Percentiles rank a stretch among this genome's conserved stretches.
phyloP scores from a whole-genome alignment of 2,888 invertebrate genomes.

The Cacoxenus indagator region DNA sequence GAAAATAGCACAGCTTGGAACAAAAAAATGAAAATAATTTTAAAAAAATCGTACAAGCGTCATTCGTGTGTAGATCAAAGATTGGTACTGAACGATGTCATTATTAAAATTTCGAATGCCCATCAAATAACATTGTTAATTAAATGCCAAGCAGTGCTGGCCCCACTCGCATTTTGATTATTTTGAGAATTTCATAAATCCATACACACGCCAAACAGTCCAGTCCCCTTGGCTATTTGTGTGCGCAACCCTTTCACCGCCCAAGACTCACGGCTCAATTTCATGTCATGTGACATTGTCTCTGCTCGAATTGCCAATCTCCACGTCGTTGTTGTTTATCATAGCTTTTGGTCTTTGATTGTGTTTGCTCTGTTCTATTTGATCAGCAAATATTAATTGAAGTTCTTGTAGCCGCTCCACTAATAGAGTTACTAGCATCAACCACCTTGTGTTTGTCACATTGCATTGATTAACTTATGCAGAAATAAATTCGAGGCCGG shows the following conservation, averaged over 20 bases:
- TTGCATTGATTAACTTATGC: no score
- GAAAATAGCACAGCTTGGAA: constrained; percentile 62
- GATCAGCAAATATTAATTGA: not conserved
- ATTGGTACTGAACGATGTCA: no score
- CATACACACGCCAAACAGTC: not conserved
- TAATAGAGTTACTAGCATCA: no score
- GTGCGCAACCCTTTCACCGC: no score
- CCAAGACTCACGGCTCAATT: no score
- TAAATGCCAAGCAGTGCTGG: not conserved
- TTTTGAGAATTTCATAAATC: constrained; percentile 16
- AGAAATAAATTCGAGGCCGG: no score
- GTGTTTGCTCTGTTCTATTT: not conserved
- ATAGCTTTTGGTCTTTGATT: not conserved
- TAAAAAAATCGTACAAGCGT: no score
- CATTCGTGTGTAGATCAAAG: constrained; percentile 9
- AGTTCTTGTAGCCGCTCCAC: no score
- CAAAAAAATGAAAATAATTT: constrained; percentile 47
- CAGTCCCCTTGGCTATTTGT: no score
- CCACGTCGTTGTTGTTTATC: not conserved
- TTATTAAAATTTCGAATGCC: no score
- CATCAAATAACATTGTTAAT: no score
- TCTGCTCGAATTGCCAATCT: not conserved
- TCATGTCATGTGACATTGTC: not conserved
- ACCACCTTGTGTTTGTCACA: no score
- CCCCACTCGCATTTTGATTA: not conserved